These are phyloP conservation scores for Nasua narica DNA, from an alignment of 2,797 vertebrate species.

Conservation along the genomic window DNA sequence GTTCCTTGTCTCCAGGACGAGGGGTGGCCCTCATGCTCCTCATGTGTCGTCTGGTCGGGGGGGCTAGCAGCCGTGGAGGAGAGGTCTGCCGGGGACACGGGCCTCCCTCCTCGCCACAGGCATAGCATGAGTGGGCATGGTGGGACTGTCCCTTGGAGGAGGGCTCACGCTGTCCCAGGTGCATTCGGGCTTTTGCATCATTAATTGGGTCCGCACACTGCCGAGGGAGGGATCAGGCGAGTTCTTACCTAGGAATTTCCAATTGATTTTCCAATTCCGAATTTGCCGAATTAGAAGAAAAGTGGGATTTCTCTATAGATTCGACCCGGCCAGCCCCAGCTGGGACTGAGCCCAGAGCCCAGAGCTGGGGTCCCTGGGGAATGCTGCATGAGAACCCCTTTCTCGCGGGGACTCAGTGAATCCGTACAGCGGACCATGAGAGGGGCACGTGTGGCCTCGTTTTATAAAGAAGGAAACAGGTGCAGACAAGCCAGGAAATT, in stretches of 20 bases:
- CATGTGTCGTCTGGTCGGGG: not conserved
- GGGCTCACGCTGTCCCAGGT: not conserved
- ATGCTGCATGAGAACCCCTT: rapidly evolving
- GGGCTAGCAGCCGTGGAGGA: not conserved
- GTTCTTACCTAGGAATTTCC: not conserved
- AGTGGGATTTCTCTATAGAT: not conserved
- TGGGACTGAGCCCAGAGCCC: not conserved
- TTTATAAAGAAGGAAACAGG: not conserved
- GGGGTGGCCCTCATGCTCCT: rapidly evolving
- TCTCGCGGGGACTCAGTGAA: not conserved
- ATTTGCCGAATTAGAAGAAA: not conserved
- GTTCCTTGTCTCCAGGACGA: not conserved
- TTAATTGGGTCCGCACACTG: not conserved
- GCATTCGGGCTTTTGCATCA: not conserved
- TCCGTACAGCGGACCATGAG: rapidly evolving
- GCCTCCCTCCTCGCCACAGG: not conserved
- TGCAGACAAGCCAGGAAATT: rapidly evolving
- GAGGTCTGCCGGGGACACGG: rapidly evolving
- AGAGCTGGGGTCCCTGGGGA: not conserved
- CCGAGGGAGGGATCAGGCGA: not conserved
- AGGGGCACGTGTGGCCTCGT: rapidly evolving
- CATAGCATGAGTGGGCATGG: rapidly evolving
- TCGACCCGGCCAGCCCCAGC: not conserved
- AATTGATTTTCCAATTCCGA: not conserved
- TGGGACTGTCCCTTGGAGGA: rapidly evolving